phyloP scores from a whole-genome alignment of 2,797 vertebrate genomes.

The Melanotaenia maccullochi region DNA sequence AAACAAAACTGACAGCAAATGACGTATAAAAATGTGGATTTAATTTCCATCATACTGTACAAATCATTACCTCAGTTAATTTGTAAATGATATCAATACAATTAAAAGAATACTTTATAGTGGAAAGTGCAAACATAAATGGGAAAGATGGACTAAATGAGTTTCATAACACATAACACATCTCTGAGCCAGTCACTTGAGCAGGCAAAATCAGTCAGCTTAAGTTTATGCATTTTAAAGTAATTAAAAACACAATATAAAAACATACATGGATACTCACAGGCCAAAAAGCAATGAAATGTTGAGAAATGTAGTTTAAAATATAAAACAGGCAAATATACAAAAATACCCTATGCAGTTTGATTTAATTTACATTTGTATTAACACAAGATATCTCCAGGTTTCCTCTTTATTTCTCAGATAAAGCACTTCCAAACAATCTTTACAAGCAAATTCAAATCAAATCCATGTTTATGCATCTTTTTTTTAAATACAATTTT shows the following conservation, averaged over 20 bases:
- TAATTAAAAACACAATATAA: slow-evolving; percentile 37
- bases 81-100: slow-evolving; percentile 23
- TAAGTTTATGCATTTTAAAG: slow-evolving; percentile 41
- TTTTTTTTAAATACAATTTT: background rate
- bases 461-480: slow-evolving; percentile 7
- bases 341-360: slow-evolving; percentile 53
- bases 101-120: slow-evolving; percentile 20
- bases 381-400: slow-evolving; percentile 13
- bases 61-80: slow-evolving; percentile 49
- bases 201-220: slow-evolving; percentile 28
- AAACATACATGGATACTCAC: slow-evolving; percentile 34
- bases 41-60: slow-evolving; percentile 42
- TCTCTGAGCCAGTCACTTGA: slow-evolving; percentile 12
- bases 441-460: background rate
- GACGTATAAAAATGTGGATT: slow-evolving; percentile 56
- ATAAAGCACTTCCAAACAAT: background rate
- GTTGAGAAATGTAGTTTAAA: slow-evolving; percentile 15
- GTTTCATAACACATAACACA: slow-evolving; percentile 24
- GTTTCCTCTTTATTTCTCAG: background rate
- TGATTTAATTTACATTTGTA: slow-evolving; percentile 34
- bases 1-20: slow-evolving; percentile 2
- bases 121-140: slow-evolving; percentile 36
- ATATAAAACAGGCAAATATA: slow-evolving; percentile 45
- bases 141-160: slow-evolving; percentile 12
- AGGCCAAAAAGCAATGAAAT: slow-evolving; percentile 32